These are phyloP conservation scores for Poliocrania exsul DNA, from an alignment of 2,797 vertebrate species.

Conservation along the genomic window DNA sequence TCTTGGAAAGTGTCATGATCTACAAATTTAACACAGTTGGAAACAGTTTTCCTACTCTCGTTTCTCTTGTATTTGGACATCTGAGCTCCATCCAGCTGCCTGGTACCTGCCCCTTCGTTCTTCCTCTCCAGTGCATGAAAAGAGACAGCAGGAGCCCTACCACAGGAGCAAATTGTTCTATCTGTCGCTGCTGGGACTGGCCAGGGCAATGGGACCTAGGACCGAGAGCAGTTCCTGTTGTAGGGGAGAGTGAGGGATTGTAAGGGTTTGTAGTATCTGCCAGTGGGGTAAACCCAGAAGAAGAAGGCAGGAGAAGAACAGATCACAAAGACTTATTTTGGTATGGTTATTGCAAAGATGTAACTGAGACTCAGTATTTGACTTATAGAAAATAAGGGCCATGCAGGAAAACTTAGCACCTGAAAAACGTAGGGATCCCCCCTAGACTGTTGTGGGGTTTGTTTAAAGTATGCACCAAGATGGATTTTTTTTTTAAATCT, in stretches of 20 bases:
- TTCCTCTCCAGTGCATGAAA: background rate
- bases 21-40: background rate
- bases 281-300: background rate
- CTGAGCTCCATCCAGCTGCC: background rate
- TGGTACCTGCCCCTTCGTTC: background rate
- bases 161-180: background rate
- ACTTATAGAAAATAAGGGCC: background rate
- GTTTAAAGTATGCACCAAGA: background rate
- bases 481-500: background rate
- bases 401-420: background rate
- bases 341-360: background rate
- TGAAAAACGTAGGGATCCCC: background rate
- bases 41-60: background rate
- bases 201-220: background rate
- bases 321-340: background rate
- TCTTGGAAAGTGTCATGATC: background rate
- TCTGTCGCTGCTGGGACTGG: background rate
- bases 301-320: background rate
- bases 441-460: accelerated
- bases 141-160: background rate
- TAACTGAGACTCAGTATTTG: background rate
- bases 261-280: background rate
- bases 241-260: background rate
- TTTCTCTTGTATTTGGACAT: background rate
- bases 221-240: background rate